phyloP scores from a whole-genome alignment of 2,888 invertebrate species.

The Isoperla grammatica region DNA sequence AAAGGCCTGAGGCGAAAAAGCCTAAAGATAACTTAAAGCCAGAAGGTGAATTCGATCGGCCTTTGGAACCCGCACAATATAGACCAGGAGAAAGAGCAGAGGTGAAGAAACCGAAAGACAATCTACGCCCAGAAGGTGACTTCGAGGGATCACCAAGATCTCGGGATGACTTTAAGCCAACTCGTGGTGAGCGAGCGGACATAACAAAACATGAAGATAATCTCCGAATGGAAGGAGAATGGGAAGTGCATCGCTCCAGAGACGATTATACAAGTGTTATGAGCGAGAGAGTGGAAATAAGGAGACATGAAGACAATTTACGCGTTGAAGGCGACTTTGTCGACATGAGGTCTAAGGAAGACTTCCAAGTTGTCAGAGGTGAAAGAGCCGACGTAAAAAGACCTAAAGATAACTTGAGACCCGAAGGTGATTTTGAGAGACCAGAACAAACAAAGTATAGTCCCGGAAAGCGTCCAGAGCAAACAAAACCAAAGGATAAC shows the following conservation, averaged over 20 bases:
- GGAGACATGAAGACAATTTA: constrained; percentile 39
- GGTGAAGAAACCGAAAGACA: constrained; percentile 35
- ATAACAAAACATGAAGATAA: constrained; percentile 43
- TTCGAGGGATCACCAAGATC: constrained; percentile 41
- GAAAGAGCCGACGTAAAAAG: constrained; percentile 43
- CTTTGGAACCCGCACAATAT: constrained; percentile 37
- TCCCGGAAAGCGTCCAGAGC: constrained; percentile 43
- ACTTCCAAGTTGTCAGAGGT: constrained; percentile 37
- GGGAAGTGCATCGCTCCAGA: constrained; percentile 46
- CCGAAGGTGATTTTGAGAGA: constrained; percentile 42
- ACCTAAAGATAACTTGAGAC: constrained; percentile 46
- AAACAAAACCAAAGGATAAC: constrained; percentile 46
- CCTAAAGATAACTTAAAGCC: constrained; percentile 46
- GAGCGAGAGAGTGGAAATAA: constrained; percentile 54
- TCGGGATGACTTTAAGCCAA: constrained; percentile 55
- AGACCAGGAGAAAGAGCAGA: constrained; percentile 31
- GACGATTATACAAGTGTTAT: constrained; percentile 50
- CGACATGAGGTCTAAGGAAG: constrained; percentile 41
- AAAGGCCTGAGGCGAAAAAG: constrained; percentile 35
- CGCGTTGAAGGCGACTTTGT: constrained; percentile 34
- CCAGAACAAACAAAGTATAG: constrained; percentile 34
- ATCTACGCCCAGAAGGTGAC: constrained; percentile 45
- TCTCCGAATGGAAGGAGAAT: constrained; percentile 49
- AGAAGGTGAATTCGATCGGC: constrained; percentile 32
- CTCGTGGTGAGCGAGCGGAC: constrained; percentile 38